Base-by-base conservation (phyloP, 2,113 vertebrate species). In the Hippocampus guttulatus region DNA sequence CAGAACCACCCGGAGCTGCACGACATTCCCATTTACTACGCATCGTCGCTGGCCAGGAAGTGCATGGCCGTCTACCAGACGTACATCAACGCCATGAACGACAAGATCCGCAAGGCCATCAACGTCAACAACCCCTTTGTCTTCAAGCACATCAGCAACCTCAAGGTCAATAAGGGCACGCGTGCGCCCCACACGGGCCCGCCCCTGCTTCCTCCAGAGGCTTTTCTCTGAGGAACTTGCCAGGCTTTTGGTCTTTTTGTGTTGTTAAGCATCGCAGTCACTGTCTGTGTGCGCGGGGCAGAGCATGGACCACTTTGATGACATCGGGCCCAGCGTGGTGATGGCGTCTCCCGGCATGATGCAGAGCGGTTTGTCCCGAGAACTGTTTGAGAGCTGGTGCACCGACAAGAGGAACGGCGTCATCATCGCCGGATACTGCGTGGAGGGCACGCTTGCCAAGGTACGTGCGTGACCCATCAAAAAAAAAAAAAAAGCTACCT, bases 301-400 rank as follows among this genome's bases (percentile, higher is more conserved):
- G 96, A 98, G 96, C 77, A 98, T 98, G 96, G 95, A 98, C 68
- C 96, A 98, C 74, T 98, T 97, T 18, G 96, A 97, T 74, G 96
- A 98, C 87, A 98, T 98, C 43, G 96, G 96, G 0, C 95, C 96
- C 4, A 98, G 96, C 6, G 96, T 98, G 38, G 96, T 98, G 27
- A 98, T 98, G 96, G 96, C 96, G 30, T 98, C 96, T 2, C 96
- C 96, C 0, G 96, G 96, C 27, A 98, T 98, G 95, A 98, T 98
- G 95, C 96, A 98, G 82, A 98, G 96, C 21, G 96, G 96, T 3
- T 84, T 98, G 12, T 97, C 95, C 81, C 88, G 96, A 58, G 96
- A 98, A 87, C 73, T 98, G 68, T 98, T 98, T 73, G 96, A 98
- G 84, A 97, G 95, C 89, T 98, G 96, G 96, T 98, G 96, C 84